Evolutionary conservation across 2,113 vertebrate species (phyloP).

Genomic region (Xiphophorus couchianus): DNA sequence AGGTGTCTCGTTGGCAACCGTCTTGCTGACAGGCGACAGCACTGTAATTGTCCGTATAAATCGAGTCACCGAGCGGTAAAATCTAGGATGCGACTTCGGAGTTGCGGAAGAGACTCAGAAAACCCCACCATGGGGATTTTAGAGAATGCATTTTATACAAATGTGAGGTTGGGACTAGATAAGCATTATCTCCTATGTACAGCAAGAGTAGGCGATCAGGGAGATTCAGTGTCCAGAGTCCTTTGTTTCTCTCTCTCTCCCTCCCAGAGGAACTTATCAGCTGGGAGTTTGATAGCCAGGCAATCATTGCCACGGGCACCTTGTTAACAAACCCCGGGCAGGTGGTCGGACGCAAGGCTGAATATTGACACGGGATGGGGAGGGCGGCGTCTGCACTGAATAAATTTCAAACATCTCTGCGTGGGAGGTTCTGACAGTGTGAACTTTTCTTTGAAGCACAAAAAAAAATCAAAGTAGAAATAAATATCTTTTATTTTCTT

Average conservation of each 20-base stretch:
- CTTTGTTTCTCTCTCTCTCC: constrained; percentile 25
- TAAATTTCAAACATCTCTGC: constrained; percentile 36
- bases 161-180: constrained; percentile 24
- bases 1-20: constrained; percentile 68
- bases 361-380: constrained; percentile 50
- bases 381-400: constrained; percentile 19
- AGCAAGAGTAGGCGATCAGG: constrained; percentile 59
- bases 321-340: constrained; percentile 74
- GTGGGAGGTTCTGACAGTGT: constrained; percentile 33
- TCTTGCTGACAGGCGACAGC: constrained; percentile 54
- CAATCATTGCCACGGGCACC: constrained; percentile 72
- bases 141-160: constrained; percentile 38
- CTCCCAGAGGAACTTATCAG: constrained; percentile 72
- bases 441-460: constrained; percentile 26
- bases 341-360: constrained; percentile 55
- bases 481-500: constrained; percentile 4
- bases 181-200: constrained; percentile 61
- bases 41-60: constrained; percentile 52
- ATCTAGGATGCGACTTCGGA: constrained; percentile 7
- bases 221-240: constrained; percentile 65
- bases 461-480: constrained; percentile 1
- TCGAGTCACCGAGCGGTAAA: constrained; percentile 41
- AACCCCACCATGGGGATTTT: constrained; percentile 21
- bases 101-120: constrained; percentile 5
- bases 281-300: constrained; percentile 70